These are phyloP conservation scores for Crotalus horridus DNA, from an alignment of 2,113 vertebrate genomes.

Conservation along the genomic window DNA sequence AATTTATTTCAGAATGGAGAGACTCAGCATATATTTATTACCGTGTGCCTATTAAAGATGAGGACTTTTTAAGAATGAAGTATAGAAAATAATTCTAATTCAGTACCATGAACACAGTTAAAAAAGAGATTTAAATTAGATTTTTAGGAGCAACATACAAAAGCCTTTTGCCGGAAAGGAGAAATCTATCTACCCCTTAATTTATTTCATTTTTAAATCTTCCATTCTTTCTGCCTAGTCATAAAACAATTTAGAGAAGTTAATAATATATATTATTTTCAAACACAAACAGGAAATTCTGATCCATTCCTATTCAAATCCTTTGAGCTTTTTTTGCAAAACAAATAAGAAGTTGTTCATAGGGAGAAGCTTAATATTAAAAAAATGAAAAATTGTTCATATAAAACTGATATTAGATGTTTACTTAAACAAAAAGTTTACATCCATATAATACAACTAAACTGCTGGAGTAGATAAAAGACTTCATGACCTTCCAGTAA, in stretches of 20 bases:
- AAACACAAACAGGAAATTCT: neutral
- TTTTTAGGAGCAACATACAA: neutral
- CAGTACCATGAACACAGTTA: neutral
- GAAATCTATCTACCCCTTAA: neutral
- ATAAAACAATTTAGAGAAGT: neutral
- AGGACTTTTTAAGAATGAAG: neutral
- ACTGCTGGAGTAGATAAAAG: neutral
- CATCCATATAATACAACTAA: neutral
- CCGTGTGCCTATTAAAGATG: neutral
- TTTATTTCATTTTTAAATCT: neutral
- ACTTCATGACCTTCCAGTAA: neutral
- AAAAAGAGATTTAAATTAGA: neutral
- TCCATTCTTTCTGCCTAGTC: neutral
- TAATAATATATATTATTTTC: neutral
- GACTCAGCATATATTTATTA: neutral
- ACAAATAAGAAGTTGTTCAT: neutral
- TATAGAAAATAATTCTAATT: neutral
- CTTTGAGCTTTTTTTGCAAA: neutral
- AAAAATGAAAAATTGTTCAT: neutral
- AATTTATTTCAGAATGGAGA: neutral
- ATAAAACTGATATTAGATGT: neutral
- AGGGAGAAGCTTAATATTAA: neutral
- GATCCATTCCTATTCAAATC: neutral
- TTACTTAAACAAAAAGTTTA: neutral
- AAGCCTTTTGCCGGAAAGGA: neutral